Conservation (phyloP, 2,113 vertebrate species). For the Hypocryptadius cinnamomeus region DNA sequence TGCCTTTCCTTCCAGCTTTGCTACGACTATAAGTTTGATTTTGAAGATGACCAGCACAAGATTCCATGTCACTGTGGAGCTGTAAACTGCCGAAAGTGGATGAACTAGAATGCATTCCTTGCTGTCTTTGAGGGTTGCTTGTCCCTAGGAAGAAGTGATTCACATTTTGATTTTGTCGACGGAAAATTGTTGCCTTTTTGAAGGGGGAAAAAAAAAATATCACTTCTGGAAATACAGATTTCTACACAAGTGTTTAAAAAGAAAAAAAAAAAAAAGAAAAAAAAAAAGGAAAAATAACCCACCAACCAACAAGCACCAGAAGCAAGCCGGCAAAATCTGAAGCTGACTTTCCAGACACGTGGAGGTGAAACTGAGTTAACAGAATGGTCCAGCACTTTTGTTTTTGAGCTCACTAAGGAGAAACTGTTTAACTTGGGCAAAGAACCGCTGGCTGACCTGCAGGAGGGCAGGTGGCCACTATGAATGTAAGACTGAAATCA, state of each 20-base stretch:
- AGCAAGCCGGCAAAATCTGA: constrained; percentile 17
- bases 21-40: constrained; percentile 99
- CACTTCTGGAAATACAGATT: constrained; percentile 48
- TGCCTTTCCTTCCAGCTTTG: constrained; percentile 76
- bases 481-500: constrained; percentile 92
- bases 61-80: constrained; percentile 98
- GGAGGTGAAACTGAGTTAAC: constrained; percentile 26
- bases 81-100: constrained; percentile 98
- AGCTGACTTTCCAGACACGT: not conserved
- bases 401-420: constrained; percentile 72
- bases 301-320: constrained; percentile 5
- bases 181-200: constrained; percentile 37
- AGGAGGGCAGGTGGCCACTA: constrained; percentile 67
- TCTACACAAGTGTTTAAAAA: constrained; percentile 2
- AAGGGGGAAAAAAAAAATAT: not conserved
- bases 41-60: constrained; percentile 99
- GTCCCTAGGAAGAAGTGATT: constrained; percentile 72
- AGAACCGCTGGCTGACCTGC: constrained; percentile 68
- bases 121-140: constrained; percentile 67
- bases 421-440: constrained; percentile 70
- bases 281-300: not conserved
- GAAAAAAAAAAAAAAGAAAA: not conserved
- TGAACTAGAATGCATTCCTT: constrained; percentile 89
- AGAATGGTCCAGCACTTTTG: constrained; percentile 74
- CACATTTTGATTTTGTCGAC: constrained; percentile 43